Base-by-base conservation (phyloP, 1,140 invertebrate genomes). In the Drosophila mojavensis region DNA sequence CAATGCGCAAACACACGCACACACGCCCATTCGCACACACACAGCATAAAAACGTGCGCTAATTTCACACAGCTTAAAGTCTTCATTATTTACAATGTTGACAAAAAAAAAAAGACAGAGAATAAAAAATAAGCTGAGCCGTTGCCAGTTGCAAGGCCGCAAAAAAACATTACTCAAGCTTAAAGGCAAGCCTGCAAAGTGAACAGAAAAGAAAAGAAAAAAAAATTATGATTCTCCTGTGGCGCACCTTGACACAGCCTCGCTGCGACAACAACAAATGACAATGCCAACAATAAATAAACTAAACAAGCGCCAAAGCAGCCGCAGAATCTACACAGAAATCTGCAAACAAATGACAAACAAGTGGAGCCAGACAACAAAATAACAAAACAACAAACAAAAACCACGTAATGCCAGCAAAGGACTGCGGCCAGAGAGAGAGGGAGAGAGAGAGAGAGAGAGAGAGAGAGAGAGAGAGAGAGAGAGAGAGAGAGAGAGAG, bases 261-360 rank as follows among this genome's bases (percentile, higher is more conserved):
- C 50, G 36, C 48, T 47, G 58, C 39, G 58, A 51, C 53, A 62
- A 62, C 58, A 47, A 28, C 58, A 45, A 50, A 70, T 45, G 45
- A 67, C 81, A 51, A 60, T 24, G 77, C 66, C 62, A 74, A 88
- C 84, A 79, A 88, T 88, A 88, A 89, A 88, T 88, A 88, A 88
- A 89, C 79, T 88, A 89, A 88, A 81, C 72, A 81, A 80, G 76
- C 84, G 76, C 75, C 80, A 88, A 88, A 89, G 80, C 82, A 89
- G 84, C 84, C 84, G 58, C 83, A 86, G 62, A 88, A 88, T 86
- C 84, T 83, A 75, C 84, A 85, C 84, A 89, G 73, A 88, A 88
- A 88, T 88, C 83, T 88, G 83, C 84, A 89, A 88, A 83, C 83
- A 88, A 88, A 88, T 88, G 83, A 88, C 84, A 88, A 88, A 89